Base-by-base conservation (phyloP, 2,888 invertebrate species). In the Hermodice carunculata region DNA sequence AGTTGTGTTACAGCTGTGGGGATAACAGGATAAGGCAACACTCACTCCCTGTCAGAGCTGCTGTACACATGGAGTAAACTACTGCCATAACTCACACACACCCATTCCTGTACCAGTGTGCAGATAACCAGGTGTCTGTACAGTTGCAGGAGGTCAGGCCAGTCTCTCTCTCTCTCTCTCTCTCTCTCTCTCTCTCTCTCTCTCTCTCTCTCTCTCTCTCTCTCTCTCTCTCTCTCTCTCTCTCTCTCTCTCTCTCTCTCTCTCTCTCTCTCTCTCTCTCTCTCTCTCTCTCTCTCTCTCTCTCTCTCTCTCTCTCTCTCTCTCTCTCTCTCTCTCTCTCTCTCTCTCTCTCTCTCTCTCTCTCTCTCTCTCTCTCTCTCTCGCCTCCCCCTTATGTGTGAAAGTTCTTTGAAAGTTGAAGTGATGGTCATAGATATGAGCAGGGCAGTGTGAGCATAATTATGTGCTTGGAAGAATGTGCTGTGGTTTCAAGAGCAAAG, bases 251-350 rank as follows among this genome's bases (percentile, higher is more conserved):
- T 19, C 31, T 31, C 37, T n/a, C n/a, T 59, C 11, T 51, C 19
- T 59, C 46, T 28, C 28, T 59, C 14, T 59, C 1, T 31, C 14
- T 58, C 44, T 70, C 88, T n/a, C 89, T 51, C 19, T 51, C 14
- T 59, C 14, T 51, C 28, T 59, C 46, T 59, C 8, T 59, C n/a
- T 51, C 31, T 3, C 51, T 28, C 2, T 2, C 19, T 26, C n/a
- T 44, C 4, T 51, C 31, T 51, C 2, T 51, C 51, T 11, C 44
- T 44, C n/a, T 44, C n/a, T 51, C 6, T 26, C 29, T 14, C 2
- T 51, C 51, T n/a, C 14, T 46, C 19, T 14, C 2, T 46, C 46
- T 14, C 44, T 49, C 5, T 49, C 11, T 49, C n/a, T 49, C 49
- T 49, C 17, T 49, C 49, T 24, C 5, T 49, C 11, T 24, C 8